These are phyloP conservation scores for Colius striatus DNA, from an alignment of 2,113 vertebrate genomes.

Conservation along the genomic window DNA sequence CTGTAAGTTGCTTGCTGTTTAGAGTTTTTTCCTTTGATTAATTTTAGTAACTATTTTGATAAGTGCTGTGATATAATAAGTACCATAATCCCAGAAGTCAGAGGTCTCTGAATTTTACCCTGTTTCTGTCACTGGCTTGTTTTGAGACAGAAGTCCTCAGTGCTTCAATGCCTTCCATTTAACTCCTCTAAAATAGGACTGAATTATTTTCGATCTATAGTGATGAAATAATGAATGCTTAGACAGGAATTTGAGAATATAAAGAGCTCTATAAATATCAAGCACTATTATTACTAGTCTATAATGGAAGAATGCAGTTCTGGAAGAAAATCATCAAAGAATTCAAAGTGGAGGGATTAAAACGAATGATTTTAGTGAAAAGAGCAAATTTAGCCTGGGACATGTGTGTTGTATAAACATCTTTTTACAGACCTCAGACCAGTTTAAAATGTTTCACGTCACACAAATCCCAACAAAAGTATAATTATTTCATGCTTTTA, in stretches of 20 bases:
- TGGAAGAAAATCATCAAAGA: conserved; percentile 29
- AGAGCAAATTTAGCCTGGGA: conserved; percentile 12
- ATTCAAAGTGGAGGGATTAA: conserved; percentile 29
- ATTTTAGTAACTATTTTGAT: conserved; percentile 14
- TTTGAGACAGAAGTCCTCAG: background rate
- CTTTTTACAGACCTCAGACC: background rate
- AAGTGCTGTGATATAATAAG: background rate
- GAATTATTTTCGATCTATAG: conserved; percentile 32
- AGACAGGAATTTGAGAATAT: conserved; percentile 15
- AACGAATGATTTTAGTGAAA: conserved; percentile 36
- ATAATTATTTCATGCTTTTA: background rate
- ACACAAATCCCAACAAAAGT: background rate
- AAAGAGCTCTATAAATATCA: conserved; percentile 54
- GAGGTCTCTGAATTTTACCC: background rate
- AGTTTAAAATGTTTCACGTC: background rate
- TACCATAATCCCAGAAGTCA: background rate
- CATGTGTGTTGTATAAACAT: background rate
- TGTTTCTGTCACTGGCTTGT: background rate
- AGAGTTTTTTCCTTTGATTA: background rate
- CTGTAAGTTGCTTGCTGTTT: background rate
- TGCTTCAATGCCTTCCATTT: conserved; percentile 16
- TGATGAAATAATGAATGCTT: conserved; percentile 53
- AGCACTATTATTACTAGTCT: conserved; percentile 31
- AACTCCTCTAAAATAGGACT: background rate
- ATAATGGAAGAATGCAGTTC: background rate